Evolutionary conservation across 2,888 invertebrate species (phyloP).

Genomic region (Luperina nickerlii): DNA sequence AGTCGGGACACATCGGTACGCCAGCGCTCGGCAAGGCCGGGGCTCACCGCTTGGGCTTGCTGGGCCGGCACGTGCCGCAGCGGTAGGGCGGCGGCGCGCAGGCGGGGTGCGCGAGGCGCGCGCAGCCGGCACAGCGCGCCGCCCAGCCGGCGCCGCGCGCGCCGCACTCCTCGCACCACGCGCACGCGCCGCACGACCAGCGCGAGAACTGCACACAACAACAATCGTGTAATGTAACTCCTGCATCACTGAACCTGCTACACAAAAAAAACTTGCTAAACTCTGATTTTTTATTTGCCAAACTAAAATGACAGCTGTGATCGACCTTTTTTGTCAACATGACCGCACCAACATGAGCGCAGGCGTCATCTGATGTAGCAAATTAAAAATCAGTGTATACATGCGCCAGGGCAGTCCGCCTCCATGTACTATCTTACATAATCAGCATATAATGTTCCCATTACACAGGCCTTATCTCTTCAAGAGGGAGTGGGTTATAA

Average conservation of each 20-base stretch:
- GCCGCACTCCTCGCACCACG: conserved; percentile 78
- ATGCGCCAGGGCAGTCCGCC: background rate
- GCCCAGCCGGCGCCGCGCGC: conserved; percentile 80
- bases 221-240: background rate
- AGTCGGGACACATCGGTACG: accelerated
- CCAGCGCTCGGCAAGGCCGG: accelerated
- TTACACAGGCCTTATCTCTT: too few relatives aligned
- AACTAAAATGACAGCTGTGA: too few relatives aligned
- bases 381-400: too few relatives aligned
- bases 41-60: conserved; percentile 45
- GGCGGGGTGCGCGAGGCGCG: conserved; percentile 52
- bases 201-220: conserved; percentile 75
- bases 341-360: too few relatives aligned
- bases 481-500: too few relatives aligned
- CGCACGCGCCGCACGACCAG: conserved; percentile 86
- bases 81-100: conserved; percentile 64
- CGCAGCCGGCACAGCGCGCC: conserved; percentile 76
- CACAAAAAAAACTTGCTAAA: background rate
- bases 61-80: conserved; percentile 37
- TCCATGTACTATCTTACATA: too few relatives aligned
- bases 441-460: too few relatives aligned
- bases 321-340: too few relatives aligned
- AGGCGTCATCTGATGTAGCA: too few relatives aligned
- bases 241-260: too few relatives aligned
- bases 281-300: too few relatives aligned